phyloP scores from a whole-genome alignment of 2,113 vertebrate genomes.

The Cavia porcellus region DNA sequence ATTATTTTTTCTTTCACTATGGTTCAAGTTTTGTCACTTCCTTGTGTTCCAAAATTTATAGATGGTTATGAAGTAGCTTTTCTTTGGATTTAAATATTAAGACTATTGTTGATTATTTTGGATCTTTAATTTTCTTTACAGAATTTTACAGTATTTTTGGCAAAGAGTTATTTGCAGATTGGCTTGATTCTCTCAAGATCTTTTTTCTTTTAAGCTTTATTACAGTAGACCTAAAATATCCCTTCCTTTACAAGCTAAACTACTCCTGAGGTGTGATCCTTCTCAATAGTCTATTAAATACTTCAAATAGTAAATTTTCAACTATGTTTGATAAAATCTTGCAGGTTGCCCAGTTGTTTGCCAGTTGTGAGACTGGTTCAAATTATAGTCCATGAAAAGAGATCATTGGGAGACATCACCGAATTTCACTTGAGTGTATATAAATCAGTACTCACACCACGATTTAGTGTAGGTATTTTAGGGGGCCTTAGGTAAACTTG shows the following conservation, averaged over 20 bases:
- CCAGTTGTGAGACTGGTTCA: neutral
- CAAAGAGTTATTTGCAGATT: neutral
- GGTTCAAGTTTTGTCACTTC: neutral
- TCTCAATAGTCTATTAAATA: neutral
- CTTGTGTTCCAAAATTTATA: neutral
- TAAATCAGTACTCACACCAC: neutral
- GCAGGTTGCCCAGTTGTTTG: neutral
- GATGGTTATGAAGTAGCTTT: neutral
- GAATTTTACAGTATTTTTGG: neutral
- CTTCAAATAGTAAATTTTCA: neutral
- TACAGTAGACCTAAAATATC: neutral
- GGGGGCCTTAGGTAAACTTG: neutral
- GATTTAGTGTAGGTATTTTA: neutral
- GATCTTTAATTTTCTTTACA: slow-evolving; percentile 25
- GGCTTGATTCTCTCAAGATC: neutral
- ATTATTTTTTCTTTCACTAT: neutral
- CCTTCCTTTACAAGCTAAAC: neutral
- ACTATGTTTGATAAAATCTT: neutral
- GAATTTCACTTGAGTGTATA: neutral
- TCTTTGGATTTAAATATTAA: neutral
- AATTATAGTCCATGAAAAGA: neutral
- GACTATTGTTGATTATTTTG: neutral
- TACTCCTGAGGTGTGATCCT: neutral
- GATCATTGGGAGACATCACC: neutral
- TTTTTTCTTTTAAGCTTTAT: neutral